Conservation (phyloP, 2,113 vertebrate species). For the Crotalus viridis region DNA sequence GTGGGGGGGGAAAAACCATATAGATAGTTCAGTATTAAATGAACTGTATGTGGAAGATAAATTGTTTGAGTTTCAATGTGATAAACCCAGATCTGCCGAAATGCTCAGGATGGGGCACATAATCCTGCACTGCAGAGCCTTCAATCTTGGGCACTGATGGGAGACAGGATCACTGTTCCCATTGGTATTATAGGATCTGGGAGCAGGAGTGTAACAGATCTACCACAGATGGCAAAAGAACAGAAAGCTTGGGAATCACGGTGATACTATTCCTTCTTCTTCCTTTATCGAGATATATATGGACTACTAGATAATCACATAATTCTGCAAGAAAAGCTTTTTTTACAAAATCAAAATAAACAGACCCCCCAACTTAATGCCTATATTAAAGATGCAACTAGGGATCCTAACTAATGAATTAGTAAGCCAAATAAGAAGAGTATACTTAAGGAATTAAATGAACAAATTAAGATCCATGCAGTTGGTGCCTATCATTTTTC, state of each 20-base stretch:
- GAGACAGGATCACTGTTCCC: not conserved
- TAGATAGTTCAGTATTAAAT: not conserved
- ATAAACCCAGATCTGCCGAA: not conserved
- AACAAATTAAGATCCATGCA: not conserved
- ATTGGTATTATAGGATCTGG: not conserved
- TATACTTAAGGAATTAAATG: not conserved
- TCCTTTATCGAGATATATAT: too few species aligned
- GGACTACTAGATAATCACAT: not conserved
- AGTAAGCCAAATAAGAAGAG: too few species aligned
- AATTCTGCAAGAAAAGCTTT: not conserved
- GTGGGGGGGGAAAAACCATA: not conserved
- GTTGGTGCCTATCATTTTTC: too few species aligned
- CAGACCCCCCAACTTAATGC: too few species aligned
- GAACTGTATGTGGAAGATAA: not conserved
- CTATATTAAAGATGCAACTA: not conserved
- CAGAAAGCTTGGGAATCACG: not conserved
- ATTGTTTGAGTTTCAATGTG: not conserved
- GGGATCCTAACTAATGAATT: not conserved
- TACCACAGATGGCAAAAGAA: not conserved
- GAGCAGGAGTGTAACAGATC: not conserved
- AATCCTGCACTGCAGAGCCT: not conserved
- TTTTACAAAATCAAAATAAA: not conserved
- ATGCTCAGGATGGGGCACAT: not conserved
- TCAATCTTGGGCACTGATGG: not conserved
- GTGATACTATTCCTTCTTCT: not conserved